Conservation (phyloP, 1,140 invertebrate genomes). For the Argopecten irradians region DNA sequence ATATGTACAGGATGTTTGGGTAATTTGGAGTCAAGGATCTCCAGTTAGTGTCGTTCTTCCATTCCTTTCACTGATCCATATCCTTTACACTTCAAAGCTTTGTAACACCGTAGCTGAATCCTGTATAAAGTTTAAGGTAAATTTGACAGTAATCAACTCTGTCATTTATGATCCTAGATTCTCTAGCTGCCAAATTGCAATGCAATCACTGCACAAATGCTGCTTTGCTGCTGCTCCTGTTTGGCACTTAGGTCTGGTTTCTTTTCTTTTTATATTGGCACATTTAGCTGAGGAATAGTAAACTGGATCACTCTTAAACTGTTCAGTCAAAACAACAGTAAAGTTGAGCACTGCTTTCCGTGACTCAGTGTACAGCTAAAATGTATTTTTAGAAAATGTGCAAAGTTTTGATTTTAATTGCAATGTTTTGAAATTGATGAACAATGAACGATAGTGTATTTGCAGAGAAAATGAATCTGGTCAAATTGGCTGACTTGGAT, state of each 20-base stretch:
- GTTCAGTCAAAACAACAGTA: neutral
- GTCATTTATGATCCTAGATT: neutral
- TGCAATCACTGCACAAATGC: neutral
- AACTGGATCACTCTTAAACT: neutral
- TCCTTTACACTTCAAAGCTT: neutral
- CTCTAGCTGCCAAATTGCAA: neutral
- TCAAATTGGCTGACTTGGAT: too few species aligned
- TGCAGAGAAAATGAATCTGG: too few species aligned
- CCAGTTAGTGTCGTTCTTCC: neutral
- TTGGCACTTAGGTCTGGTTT: neutral
- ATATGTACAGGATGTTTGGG: neutral
- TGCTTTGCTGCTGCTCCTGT: neutral
- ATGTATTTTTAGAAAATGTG: slow-evolving; percentile 3
- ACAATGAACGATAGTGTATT: too few species aligned
- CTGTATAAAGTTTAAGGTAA: neutral
- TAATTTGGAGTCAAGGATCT: neutral
- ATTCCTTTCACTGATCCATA: neutral
- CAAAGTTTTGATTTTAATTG: too few species aligned
- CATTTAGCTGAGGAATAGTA: neutral
- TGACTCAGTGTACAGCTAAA: neutral
- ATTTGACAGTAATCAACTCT: neutral
- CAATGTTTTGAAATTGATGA: too few species aligned
- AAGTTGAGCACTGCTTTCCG: neutral
- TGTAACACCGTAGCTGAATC: neutral
- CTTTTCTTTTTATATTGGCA: neutral